These are phyloP conservation scores for Salpingus planirostris DNA, from an alignment of 2,888 invertebrate species.

Conservation along the genomic window DNA sequence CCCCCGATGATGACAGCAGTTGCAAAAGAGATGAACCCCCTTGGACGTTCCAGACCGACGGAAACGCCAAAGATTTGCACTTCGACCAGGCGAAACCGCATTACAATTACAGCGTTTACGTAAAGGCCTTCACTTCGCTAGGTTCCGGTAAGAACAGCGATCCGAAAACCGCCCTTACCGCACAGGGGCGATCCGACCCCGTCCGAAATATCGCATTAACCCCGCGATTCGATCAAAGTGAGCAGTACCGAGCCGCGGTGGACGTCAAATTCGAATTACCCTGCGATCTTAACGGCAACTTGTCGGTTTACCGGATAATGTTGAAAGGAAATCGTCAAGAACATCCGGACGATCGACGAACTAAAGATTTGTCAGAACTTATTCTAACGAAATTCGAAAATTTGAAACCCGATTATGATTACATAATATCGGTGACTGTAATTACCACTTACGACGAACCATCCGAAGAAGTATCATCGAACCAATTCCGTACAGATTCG, in stretches of 20 bases:
- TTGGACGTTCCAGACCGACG: too few species aligned
- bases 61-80: background rate
- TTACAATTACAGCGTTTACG: background rate
- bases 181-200: background rate
- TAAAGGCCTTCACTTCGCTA: background rate
- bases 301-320: background rate
- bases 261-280: background rate
- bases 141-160: background rate
- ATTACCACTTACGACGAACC: slow-evolving; percentile 6
- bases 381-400: background rate
- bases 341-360: background rate
- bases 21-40: too few species aligned
- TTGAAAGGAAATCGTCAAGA: background rate
- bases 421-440: slow-evolving; percentile 11
- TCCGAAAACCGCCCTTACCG: background rate
- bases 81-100: background rate
- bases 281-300: background rate
- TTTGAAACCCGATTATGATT: slow-evolving; percentile 19
- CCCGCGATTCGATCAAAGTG: background rate
- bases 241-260: background rate
- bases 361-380: background rate
- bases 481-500: slow-evolving; percentile 1
- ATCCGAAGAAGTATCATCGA: background rate
- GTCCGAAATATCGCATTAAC: background rate
- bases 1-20: too few species aligned